Percentiles rank a stretch among this genome's conserved stretches.
Conservation (phyloP, 2,113 vertebrate genomes). For the Oncorhynchus keta region DNA sequence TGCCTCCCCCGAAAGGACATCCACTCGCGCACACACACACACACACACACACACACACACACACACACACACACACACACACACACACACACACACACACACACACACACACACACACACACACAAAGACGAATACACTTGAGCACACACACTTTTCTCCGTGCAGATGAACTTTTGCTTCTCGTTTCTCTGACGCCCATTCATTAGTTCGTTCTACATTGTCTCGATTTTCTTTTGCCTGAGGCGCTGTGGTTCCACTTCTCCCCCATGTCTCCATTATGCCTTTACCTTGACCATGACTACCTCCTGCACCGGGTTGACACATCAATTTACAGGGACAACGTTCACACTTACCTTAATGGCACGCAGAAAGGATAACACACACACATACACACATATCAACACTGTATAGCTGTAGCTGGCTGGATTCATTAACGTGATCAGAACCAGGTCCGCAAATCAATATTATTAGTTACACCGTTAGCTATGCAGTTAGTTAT, state of each 20-base stretch:
- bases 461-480: too few relatives aligned
- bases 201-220: too few relatives aligned
- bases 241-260: conserved; percentile 11
- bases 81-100: too few relatives aligned
- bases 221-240: neutral
- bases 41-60: too few relatives aligned
- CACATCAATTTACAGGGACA: conserved; percentile 61
- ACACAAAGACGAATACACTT: too few relatives aligned
- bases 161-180: neutral
- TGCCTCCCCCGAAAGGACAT: too few relatives aligned
- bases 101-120: too few relatives aligned
- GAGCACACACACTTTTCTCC: neutral
- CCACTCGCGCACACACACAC: too few relatives aligned
- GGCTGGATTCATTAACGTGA: conserved; percentile 57
- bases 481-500: too few relatives aligned
- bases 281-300: neutral
- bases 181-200: neutral
- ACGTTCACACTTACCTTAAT: conserved; percentile 47
- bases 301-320: conserved; percentile 47
- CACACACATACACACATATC: too few relatives aligned
- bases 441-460: neutral
- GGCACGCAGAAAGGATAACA: conserved; percentile 26
- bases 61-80: too few relatives aligned
- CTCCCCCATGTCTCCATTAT: conserved; percentile 41
- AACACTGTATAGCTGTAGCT: neutral